Conservation (phyloP, 2,113 vertebrate genomes). For the Chauna torquata region DNA sequence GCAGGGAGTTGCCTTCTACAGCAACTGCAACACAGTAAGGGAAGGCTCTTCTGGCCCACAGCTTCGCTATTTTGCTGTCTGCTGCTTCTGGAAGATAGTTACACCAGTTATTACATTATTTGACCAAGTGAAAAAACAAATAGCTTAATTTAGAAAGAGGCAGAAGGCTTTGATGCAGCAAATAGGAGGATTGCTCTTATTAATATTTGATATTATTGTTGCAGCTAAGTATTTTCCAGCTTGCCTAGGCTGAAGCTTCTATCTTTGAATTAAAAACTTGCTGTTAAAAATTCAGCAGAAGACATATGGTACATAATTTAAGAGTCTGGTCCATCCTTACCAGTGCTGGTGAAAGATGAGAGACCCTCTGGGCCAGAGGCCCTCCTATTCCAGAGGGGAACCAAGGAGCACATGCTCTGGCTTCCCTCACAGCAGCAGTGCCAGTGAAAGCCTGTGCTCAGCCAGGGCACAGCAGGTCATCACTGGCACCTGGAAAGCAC, state of each 20-base stretch:
- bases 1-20: background rate
- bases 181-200: background rate
- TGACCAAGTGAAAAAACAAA: background rate
- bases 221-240: background rate
- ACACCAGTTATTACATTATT: background rate
- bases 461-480: no score
- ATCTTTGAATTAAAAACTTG: background rate
- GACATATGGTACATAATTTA: background rate
- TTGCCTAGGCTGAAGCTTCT: background rate
- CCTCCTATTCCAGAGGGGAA: rapidly evolving
- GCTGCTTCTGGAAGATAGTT: background rate
- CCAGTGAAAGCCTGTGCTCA: no score
- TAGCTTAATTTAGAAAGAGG: background rate
- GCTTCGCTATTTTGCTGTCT: background rate
- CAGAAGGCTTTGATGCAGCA: background rate
- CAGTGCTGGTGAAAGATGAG: background rate
- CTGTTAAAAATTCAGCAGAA: background rate
- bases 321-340: background rate
- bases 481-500: background rate
- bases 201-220: background rate
- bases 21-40: no score
- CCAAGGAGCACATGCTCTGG: rapidly evolving
- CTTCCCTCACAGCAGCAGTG: background rate
- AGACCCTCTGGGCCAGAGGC: background rate
- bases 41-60: no score